Conservation (phyloP, 2,888 invertebrate genomes). For the Drosophila rubida region DNA sequence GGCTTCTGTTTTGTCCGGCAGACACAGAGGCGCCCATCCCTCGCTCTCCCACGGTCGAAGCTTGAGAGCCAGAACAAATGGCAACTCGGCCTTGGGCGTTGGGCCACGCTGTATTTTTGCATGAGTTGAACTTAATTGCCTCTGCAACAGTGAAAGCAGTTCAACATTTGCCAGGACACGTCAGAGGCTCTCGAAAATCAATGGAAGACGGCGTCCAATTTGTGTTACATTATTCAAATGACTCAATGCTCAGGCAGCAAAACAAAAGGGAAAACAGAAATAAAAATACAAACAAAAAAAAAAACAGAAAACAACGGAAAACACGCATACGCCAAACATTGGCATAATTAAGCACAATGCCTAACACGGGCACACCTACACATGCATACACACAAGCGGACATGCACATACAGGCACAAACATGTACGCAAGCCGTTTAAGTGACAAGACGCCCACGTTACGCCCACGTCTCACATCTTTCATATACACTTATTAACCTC, state of each 20-base stretch:
- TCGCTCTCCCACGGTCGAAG: neutral
- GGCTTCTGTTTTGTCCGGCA: conserved; percentile 15
- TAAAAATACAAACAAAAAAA: neutral
- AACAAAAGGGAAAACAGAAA: conserved; percentile 17
- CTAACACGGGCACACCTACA: conserved; percentile 41
- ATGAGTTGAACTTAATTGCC: conserved; percentile 60
- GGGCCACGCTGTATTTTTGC: conserved; percentile 35
- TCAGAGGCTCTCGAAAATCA: conserved; percentile 49
- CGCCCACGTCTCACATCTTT: conserved; percentile 45
- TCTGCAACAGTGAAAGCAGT: neutral
- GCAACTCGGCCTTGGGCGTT: conserved; percentile 57
- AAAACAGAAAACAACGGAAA: conserved; percentile 19
- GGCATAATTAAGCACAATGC: conserved; percentile 66
- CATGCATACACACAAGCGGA: conserved; percentile 3
- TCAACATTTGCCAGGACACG: conserved; percentile 25
- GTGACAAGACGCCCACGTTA: conserved; percentile 40
- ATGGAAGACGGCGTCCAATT: conserved; percentile 48
- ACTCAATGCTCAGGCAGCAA: conserved; percentile 49
- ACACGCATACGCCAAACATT: conserved; percentile 68
- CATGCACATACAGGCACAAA: conserved; percentile 10
- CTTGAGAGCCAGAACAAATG: conserved; percentile 13
- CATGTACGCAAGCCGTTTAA: conserved; percentile 20
- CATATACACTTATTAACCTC: conserved; percentile 25
- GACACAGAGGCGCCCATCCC: conserved; percentile 50
- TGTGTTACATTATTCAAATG: conserved; percentile 55